Evolutionary conservation across 2,888 invertebrate genomes (phyloP).

Genomic region (Entomobrya multifasciata): DNA sequence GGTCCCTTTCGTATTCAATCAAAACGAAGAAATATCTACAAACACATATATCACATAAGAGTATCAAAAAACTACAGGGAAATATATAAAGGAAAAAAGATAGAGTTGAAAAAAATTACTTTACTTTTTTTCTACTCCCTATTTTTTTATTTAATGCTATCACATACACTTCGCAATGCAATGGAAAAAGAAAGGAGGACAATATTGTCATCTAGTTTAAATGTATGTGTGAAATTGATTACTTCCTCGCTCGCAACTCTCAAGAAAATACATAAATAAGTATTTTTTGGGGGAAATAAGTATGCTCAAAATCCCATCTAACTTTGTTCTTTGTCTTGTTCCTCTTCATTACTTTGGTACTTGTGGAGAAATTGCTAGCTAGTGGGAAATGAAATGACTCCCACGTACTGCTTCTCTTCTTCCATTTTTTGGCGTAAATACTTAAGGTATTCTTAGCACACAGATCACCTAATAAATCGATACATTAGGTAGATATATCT

Average conservation of each 20-base stretch:
- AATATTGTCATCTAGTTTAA: slow-evolving; percentile 11
- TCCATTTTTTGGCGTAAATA: background rate
- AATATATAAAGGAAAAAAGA: background rate
- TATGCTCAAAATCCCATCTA: no score
- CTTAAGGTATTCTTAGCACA: no score
- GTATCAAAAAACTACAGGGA: background rate
- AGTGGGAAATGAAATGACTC: background rate
- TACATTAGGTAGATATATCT: slow-evolving; percentile 9
- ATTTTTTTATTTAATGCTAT: slow-evolving; percentile 36
- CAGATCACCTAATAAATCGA: background rate
- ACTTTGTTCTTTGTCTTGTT: background rate
- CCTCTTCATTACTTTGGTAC: background rate
- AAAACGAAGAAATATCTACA: background rate
- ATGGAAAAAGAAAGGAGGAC: background rate
- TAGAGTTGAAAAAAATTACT: slow-evolving; percentile 6
- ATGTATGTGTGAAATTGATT: slow-evolving; percentile 49
- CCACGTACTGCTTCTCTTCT: background rate
- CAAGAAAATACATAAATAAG: slow-evolving; percentile 26
- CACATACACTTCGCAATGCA: no score
- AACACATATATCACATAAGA: background rate
- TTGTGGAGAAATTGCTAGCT: background rate
- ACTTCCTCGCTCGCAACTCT: slow-evolving; percentile 28
- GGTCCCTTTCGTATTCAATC: slow-evolving; percentile 44
- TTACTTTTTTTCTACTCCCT: slow-evolving; percentile 13
- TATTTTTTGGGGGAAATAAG: background rate